Evolutionary conservation across 2,888 invertebrate species (phyloP).

Genomic region (Sepiola atlantica): DNA sequence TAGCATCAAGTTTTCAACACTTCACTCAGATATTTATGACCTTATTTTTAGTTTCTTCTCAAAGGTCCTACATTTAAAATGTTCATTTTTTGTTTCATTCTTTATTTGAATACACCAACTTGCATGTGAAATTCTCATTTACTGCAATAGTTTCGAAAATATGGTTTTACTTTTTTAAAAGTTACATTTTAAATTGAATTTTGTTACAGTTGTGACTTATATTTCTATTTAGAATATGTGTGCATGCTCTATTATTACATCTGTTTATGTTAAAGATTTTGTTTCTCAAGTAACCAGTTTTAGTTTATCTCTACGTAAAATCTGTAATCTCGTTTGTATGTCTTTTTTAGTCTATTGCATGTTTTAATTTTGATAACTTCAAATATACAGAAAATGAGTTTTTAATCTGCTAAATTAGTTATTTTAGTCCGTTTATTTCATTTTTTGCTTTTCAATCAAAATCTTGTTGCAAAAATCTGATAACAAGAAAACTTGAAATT

Average conservation of each 20-base stretch:
- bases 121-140: background rate
- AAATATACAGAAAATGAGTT: background rate
- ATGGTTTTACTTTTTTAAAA: background rate
- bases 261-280: background rate
- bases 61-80: background rate
- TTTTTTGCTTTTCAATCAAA: background rate
- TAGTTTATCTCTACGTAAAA: background rate
- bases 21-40: background rate
- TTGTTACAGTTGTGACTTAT: background rate
- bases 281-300: background rate
- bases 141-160: background rate
- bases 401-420: background rate
- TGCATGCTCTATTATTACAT: background rate
- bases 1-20: background rate
- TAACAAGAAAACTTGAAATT: background rate
- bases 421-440: background rate
- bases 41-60: background rate
- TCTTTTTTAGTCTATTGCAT: background rate
- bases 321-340: background rate
- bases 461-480: background rate
- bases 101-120: background rate
- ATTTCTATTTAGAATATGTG: background rate
- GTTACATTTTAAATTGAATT: background rate
- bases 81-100: background rate
- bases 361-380: background rate